Base-by-base conservation (phyloP, 2,797 vertebrate species). In the Onychomys arenicola region DNA sequence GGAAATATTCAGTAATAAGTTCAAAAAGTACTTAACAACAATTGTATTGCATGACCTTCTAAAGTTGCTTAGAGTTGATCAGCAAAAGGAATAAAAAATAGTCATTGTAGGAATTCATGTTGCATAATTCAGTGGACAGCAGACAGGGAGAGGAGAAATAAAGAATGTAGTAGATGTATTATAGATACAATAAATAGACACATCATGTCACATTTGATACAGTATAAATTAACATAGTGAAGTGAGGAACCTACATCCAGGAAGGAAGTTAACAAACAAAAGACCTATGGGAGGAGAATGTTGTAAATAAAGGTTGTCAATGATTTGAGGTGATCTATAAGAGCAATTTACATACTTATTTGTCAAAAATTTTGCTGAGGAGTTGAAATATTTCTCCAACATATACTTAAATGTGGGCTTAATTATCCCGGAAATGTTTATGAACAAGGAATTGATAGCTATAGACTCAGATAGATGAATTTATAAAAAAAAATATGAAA, bases 351-450 rank as follows among this genome's bases (percentile, higher is more conserved):
- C 5, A 61, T 52, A 57, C 14, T 34, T 52, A 43, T 76, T 80
- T 91, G 43, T 80, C 76, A 90, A 57, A 91, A 69, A 76, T 86
- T 0, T 67, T 94, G 14, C 16, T 19, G 1, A 34, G 84, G 65
- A 90, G 90, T 55, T 21, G 40, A 89, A 95, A 29, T 57, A 92
- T 67, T 81, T 82, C 40, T 92, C 19, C 69, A 76, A 96, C 34
- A 49, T 46, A 61, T 25, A 3, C 12, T n/a, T 95, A 67, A 88
- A 29, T 13, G 3, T 85, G 29, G 4, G 21, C 16, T 83, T 85
- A 85, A 82, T 71, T 90, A 6, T 17, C 7, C 49, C 2, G 7
- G n/a, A 55, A 34, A 34, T 83, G 59, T 76, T 85, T 96, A 92
- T 57, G 0, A 63, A 46, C 78, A 90, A 69, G 32, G 4, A 85